Percentiles rank a stretch among this genome's conserved stretches.
phyloP scores from a whole-genome alignment of 2,113 vertebrate genomes.

The Lampris megalopsis region DNA sequence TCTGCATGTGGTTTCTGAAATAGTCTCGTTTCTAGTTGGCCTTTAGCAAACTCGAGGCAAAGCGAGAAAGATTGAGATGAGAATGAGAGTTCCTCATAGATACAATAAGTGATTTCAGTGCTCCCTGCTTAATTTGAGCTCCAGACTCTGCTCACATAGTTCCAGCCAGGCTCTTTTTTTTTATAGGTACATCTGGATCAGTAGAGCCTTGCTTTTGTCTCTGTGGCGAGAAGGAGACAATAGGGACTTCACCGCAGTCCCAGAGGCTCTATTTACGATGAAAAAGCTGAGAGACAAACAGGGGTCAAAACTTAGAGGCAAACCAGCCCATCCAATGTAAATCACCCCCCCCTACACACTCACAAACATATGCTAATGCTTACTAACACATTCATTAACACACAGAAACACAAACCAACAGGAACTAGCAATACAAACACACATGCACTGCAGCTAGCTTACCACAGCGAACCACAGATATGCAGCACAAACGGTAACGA shows the following conservation, averaged over 20 bases:
- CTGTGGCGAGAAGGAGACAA: slow-evolving; percentile 53
- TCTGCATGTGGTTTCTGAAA: not conserved
- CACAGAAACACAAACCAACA: slow-evolving; percentile 12
- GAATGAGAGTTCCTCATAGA: not conserved
- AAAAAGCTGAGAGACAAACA: slow-evolving; percentile 68
- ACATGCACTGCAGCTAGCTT: slow-evolving; percentile 18
- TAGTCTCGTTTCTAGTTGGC: not conserved
- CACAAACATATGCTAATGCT: slow-evolving; percentile 17
- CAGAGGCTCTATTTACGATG: slow-evolving; percentile 70
- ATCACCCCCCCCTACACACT: slow-evolving; percentile 35
- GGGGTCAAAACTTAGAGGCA: slow-evolving; percentile 58
- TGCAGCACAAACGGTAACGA: slow-evolving; percentile 40
- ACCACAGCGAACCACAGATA: slow-evolving; percentile 63
- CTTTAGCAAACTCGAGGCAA: not conserved
- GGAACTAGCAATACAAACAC: slow-evolving; percentile 22
- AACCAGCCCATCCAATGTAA: slow-evolving; percentile 56
- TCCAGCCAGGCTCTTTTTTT: slow-evolving; percentile 16
- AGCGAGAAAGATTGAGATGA: no score
- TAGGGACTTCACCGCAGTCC: slow-evolving; percentile 49
- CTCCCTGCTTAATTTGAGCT: slow-evolving; percentile 26
- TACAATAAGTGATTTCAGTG: slow-evolving; percentile 17
- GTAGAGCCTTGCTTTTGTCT: slow-evolving; percentile 48
- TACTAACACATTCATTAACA: slow-evolving; percentile 29
- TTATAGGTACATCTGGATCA: slow-evolving; percentile 59
- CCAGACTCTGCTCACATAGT: slow-evolving; percentile 36